Evolutionary conservation across 2,888 invertebrate species (phyloP).

Genomic region (Ennomos erosarius): DNA sequence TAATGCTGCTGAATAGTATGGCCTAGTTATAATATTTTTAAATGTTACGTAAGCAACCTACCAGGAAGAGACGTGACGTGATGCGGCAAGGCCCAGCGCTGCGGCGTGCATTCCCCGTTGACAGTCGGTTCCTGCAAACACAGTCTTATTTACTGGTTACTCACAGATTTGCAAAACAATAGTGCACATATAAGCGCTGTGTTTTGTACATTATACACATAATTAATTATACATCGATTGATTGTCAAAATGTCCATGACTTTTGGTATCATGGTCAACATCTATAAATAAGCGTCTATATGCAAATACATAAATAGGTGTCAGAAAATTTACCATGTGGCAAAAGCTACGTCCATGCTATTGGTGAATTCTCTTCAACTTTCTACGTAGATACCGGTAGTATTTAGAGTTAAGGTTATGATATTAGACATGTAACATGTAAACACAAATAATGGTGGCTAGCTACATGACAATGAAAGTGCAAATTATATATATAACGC

Average conservation of each 20-base stretch:
- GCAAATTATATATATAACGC: conserved; percentile 64
- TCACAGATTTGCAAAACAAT: neutral
- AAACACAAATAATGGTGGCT: conserved; percentile 28
- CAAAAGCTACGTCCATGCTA: too few species aligned
- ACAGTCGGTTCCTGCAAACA: conserved; percentile 64
- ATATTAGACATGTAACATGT: conserved; percentile 4
- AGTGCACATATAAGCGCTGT: conserved; percentile 15
- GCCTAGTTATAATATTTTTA: too few species aligned
- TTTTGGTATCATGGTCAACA: too few species aligned
- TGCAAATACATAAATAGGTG: too few species aligned
- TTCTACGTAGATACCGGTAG: too few species aligned
- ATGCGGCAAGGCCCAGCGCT: conserved; percentile 84
- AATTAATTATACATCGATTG: too few species aligned
- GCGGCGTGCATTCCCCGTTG: conserved; percentile 71
- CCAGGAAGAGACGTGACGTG: conserved; percentile 87
- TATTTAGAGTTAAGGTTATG: neutral
- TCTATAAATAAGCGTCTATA: too few species aligned
- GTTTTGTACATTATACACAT: neutral
- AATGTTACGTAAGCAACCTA: conserved; percentile 47
- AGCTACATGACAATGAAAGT: conserved; percentile 56
- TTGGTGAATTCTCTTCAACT: too few species aligned
- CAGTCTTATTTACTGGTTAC: neutral
- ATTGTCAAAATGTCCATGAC: too few species aligned
- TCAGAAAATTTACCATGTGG: too few species aligned
- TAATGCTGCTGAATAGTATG: too few species aligned